These are phyloP conservation scores for Lasioglossum pauxillum DNA, from an alignment of 2,888 invertebrate species.

Conservation along the genomic window DNA sequence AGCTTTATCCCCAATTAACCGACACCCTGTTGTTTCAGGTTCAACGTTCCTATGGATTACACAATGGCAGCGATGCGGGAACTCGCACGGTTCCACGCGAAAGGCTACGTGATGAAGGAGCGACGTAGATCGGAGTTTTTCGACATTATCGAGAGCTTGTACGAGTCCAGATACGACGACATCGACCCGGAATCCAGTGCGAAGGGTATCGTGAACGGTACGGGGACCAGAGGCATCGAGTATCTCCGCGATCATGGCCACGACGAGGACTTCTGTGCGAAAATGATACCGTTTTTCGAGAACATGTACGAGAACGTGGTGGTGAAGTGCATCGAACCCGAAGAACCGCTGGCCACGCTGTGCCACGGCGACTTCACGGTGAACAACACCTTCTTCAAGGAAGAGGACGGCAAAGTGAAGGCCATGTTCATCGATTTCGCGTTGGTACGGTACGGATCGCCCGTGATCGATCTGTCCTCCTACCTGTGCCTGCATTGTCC, in stretches of 20 bases:
- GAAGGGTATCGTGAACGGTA: not conserved
- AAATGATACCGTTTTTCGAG: slow-evolving; percentile 61
- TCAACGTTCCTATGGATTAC: slow-evolving; percentile 71
- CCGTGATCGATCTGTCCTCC: slow-evolving; percentile 77
- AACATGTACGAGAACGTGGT: slow-evolving; percentile 48
- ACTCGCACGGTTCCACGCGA: slow-evolving; percentile 77
- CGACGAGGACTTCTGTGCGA: slow-evolving; percentile 68
- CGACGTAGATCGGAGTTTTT: slow-evolving; percentile 63
- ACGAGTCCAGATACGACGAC: slow-evolving; percentile 60
- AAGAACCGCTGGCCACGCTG: slow-evolving; percentile 77
- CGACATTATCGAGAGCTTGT: slow-evolving; percentile 61
- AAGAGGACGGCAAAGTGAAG: slow-evolving; percentile 35
- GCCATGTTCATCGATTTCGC: slow-evolving; percentile 77
- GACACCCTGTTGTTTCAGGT: not conserved
- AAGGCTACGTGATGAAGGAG: slow-evolving; percentile 76
- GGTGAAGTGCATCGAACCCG: slow-evolving; percentile 52
- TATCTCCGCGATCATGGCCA: slow-evolving; percentile 65
- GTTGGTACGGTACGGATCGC: slow-evolving; percentile 73
- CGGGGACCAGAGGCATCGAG: slow-evolving; percentile 59
- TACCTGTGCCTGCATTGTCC: slow-evolving; percentile 73
- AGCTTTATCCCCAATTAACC: not conserved
- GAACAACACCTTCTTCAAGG: slow-evolving; percentile 76
- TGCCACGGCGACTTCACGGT: slow-evolving; percentile 80
- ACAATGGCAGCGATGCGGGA: slow-evolving; percentile 72
- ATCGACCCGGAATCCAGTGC: not conserved